A percentile compares a stretch with the other conserved stretches of the same genome.
These are phyloP conservation scores for Drosophila birchii DNA, from an alignment of 2,888 invertebrate genomes.

Conservation along the genomic window DNA sequence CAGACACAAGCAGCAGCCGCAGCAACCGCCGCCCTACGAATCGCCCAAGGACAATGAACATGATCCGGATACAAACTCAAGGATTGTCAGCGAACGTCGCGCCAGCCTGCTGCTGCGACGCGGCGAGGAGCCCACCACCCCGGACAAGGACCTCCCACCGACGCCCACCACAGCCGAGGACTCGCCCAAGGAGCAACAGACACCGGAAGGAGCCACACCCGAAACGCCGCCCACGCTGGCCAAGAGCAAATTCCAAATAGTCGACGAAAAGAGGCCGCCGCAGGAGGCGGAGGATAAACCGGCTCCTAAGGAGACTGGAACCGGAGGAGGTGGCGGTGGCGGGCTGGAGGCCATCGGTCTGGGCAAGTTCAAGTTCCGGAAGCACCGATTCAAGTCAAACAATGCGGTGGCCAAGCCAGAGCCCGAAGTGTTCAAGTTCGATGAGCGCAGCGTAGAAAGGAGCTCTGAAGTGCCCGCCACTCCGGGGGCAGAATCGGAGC, in stretches of 20 bases:
- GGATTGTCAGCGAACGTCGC: slow-evolving; percentile 82
- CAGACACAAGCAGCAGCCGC: slow-evolving; percentile 51
- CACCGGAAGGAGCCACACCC: slow-evolving; percentile 12
- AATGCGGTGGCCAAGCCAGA: slow-evolving; percentile 63
- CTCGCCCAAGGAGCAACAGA: slow-evolving; percentile 7
- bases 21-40: slow-evolving; percentile 54
- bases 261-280: slow-evolving; percentile 85
- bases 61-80: slow-evolving; percentile 82
- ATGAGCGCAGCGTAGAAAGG: slow-evolving; percentile 70
- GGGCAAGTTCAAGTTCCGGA: slow-evolving; percentile 79
- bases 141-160: slow-evolving; percentile 45
- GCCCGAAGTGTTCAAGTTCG: slow-evolving; percentile 82
- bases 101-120: slow-evolving; percentile 80
- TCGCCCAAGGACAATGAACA: slow-evolving; percentile 67
- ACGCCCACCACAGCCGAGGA: slow-evolving; percentile 11
- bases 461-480: slow-evolving; percentile 52
- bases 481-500: slow-evolving; percentile 30
- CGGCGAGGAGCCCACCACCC: slow-evolving; percentile 57
- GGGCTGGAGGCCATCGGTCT: slow-evolving; percentile 59
- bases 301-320: slow-evolving; percentile 46
- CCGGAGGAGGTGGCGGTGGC: not conserved
- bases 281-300: slow-evolving; percentile 52
- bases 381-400: slow-evolving; percentile 58
- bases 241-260: slow-evolving; percentile 82
- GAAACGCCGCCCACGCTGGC: slow-evolving; percentile 32